Evolutionary conservation across 2,888 invertebrate genomes (phyloP).

Genomic region (Coenonympha glycerion): DNA sequence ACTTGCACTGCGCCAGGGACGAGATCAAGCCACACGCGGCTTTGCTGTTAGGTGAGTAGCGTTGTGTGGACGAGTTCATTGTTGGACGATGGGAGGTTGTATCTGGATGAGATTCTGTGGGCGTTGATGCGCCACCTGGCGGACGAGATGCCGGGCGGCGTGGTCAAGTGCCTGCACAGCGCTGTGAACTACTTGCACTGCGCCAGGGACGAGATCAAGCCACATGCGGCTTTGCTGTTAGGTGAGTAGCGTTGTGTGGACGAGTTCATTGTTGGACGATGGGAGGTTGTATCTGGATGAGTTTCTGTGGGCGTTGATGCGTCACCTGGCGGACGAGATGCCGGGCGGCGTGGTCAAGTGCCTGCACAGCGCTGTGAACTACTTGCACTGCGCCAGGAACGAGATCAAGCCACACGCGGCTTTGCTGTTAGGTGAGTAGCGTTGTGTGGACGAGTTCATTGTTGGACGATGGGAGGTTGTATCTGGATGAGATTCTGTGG

Average conservation of each 20-base stretch:
- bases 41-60: conserved; percentile 49
- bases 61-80: background rate
- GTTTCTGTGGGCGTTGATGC: too few species aligned
- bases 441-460: background rate
- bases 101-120: too few species aligned
- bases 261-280: background rate
- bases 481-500: too few species aligned
- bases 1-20: conserved; percentile 53
- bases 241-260: conserved; percentile 38
- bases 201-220: conserved; percentile 52
- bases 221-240: conserved; percentile 55
- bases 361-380: conserved; percentile 54
- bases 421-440: conserved; percentile 49
- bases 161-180: conserved; percentile 48
- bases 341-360: conserved; percentile 46
- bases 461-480: too few species aligned
- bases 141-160: conserved; percentile 51
- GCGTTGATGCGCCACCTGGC: conserved; percentile 76
- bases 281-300: too few species aligned
- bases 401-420: conserved; percentile 60
- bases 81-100: too few species aligned
- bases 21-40: conserved; percentile 60
- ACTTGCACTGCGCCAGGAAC: conserved; percentile 53
- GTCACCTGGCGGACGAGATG: conserved; percentile 70
- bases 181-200: conserved; percentile 59